phyloP scores from a whole-genome alignment of 2,113 vertebrate species.

The Ciconia boyciana region DNA sequence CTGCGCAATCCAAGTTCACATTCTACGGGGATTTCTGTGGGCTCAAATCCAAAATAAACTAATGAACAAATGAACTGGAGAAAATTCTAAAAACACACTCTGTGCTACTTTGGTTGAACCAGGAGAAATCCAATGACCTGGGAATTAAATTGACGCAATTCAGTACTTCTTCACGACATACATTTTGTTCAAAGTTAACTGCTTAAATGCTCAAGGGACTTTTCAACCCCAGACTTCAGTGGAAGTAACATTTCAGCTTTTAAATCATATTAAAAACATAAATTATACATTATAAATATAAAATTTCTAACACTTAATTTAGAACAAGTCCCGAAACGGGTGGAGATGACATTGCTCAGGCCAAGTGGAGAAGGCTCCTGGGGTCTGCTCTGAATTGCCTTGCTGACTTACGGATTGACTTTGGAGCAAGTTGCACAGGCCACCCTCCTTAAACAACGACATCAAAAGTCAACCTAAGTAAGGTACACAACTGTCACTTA shows the following conservation, averaged over 20 bases:
- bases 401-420: background rate
- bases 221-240: background rate
- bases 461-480: too few relatives aligned
- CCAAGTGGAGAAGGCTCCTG: background rate
- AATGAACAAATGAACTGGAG: background rate
- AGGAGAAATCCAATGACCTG: slow-evolving; percentile 19
- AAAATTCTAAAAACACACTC: slow-evolving; percentile 6
- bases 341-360: background rate
- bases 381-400: background rate
- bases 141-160: slow-evolving; percentile 30
- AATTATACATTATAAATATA: slow-evolving; percentile 26
- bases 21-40: background rate
- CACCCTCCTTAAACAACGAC: background rate
- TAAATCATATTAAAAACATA: slow-evolving; percentile 38
- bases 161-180: background rate
- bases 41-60: slow-evolving; percentile 8
- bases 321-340: background rate
- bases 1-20: background rate
- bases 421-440: background rate
- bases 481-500: accelerated
- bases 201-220: slow-evolving; percentile 1
- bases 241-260: background rate
- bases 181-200: slow-evolving; percentile 12
- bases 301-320: background rate
- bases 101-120: slow-evolving; percentile 18